A percentile compares a stretch with the other conserved stretches of the same genome.
Evolutionary conservation across 2,113 vertebrate species (phyloP).

Genomic region (Nyctereutes procyonoides): DNA sequence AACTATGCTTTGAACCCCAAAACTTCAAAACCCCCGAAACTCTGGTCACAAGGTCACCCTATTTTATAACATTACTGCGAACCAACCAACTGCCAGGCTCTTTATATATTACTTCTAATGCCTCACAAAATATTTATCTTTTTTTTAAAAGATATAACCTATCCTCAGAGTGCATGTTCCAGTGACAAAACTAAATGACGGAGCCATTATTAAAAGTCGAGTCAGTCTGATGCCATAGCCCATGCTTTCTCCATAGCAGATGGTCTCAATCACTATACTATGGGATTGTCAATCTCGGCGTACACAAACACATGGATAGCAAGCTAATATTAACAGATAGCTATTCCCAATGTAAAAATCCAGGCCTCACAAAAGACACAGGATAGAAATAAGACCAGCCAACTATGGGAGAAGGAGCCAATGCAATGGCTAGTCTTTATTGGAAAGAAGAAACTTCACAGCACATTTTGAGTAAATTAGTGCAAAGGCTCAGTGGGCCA

Average conservation of each 20-base stretch:
- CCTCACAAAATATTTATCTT: not conserved
- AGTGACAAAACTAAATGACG: not conserved
- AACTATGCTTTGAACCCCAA: not conserved
- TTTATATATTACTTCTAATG: not conserved
- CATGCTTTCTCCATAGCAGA: not conserved
- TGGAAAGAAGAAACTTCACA: conserved; percentile 52
- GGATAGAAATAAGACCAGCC: conserved; percentile 12
- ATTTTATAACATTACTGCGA: not conserved
- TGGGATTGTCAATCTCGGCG: not conserved
- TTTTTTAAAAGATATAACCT: not conserved
- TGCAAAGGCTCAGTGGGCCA: conserved; percentile 79
- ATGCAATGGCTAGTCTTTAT: conserved; percentile 67
- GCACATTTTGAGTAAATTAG: not conserved
- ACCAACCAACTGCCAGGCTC: not conserved
- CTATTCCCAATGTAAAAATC: not conserved
- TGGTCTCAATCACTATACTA: not conserved
- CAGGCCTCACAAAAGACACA: not conserved
- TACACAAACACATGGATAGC: not conserved
- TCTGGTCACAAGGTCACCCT: not conserved
- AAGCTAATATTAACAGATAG: not conserved
- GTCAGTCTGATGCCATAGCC: not conserved
- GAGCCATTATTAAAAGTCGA: not conserved
- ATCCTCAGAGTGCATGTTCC: not conserved
- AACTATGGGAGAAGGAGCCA: conserved; percentile 56
- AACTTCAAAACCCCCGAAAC: not conserved